phyloP scores from a whole-genome alignment of 2,113 vertebrate species.

The Geococcyx californianus region DNA sequence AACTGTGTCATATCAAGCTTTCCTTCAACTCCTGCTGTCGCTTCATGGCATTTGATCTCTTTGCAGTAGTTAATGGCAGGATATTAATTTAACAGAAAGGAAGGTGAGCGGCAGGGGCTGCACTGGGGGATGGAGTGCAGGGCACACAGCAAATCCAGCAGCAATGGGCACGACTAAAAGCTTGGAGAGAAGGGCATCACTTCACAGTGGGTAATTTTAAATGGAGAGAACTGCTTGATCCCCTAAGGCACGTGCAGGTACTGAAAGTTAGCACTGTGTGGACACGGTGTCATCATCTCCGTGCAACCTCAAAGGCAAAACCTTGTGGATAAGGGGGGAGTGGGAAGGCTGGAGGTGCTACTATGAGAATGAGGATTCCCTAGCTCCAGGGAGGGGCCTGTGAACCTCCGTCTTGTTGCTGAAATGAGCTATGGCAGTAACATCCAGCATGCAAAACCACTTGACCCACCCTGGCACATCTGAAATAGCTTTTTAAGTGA shows the following conservation, averaged over 20 bases:
- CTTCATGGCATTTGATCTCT: background rate
- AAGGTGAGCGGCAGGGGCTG: background rate
- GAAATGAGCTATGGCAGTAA: background rate
- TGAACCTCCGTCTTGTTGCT: background rate
- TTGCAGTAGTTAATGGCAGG: background rate
- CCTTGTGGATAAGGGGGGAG: background rate
- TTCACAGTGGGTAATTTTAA: background rate
- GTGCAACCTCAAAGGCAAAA: background rate
- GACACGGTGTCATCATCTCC: accelerated
- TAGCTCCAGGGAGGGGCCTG: background rate
- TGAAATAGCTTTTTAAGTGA: background rate
- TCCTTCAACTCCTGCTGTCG: background rate
- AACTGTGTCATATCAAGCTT: background rate
- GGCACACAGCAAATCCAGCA: accelerated
- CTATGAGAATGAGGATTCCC: accelerated
- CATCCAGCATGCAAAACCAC: background rate
- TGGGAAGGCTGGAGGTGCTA: background rate
- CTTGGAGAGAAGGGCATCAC: background rate
- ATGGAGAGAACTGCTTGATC: background rate
- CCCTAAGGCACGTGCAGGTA: accelerated
- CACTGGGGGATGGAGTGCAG: accelerated
- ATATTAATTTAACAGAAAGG: background rate
- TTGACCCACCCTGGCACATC: too few relatives aligned
- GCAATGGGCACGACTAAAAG: accelerated
- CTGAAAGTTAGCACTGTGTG: background rate